Base-by-base conservation (phyloP, 2,113 vertebrate genomes). In the Coptodon bakossiorum region DNA sequence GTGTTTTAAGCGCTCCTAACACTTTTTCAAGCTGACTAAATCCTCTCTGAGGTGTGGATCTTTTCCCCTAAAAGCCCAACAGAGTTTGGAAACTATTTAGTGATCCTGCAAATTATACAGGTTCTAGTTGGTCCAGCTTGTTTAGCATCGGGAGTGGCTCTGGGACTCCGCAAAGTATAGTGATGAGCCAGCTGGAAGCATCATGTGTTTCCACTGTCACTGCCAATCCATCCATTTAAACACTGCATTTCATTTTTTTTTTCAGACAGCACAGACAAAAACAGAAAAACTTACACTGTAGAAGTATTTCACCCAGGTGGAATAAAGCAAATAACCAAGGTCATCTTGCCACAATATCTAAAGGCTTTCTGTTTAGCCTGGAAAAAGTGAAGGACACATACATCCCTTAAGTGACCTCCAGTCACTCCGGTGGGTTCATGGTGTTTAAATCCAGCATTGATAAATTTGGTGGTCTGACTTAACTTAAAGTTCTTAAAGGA, bases 191-290 rank as follows among this genome's bases (percentile, higher is more conserved):
- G 83, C 86, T 90, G 84, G 86, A 90, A 81, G 52, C 59, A 45
- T 78, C 9, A 27, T 89, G 80, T 29, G 82, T 81, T 80, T 73
- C 16, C 22, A 31, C 78, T 83, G 81, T 66, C 73, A 80, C 79
- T 84, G 80, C 48, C 61, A 81, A 85, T 88, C 68, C 78, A 91
- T 87, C 88, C 82, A 90, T 61, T 90, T 90, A 85, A 83, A 91
- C 27, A 79, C 11, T 89, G 17, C 10, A 24, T 45, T 87, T 71
- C 40, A 14, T 84, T 52, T 56, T 34, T 83, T 36, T 78, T 52
- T 22, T 38, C 34, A 78, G 45, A 80, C 10, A 43, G 79, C 34
- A 88, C 16, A 53, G 22, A 76, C 7, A 87, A 22, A 73, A 68
- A 38, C 24, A 68, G 17, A 9, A 9, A 40, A 40, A 50, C 48